A percentile compares a stretch with the other conserved stretches of the same genome.
Conservation (phyloP, 2,888 invertebrate species). For the Megamerina dolium region DNA sequence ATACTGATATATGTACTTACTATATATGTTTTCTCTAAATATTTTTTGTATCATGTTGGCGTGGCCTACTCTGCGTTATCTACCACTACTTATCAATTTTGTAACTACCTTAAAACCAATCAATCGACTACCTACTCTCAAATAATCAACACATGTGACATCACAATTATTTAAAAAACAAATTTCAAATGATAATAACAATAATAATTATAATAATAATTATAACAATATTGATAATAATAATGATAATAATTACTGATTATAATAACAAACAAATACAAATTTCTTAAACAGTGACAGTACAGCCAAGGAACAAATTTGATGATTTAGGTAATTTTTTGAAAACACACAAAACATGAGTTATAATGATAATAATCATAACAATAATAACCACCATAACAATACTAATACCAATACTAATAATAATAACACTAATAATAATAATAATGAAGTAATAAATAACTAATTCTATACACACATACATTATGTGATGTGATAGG, state of each 20-base stretch:
- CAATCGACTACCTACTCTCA: not conserved
- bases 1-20: slow-evolving; percentile 7
- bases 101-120: slow-evolving; percentile 15
- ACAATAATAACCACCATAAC: no score
- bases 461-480: no score
- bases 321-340: slow-evolving; percentile 62
- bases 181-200: no score
- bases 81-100: slow-evolving; percentile 19
- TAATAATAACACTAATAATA: no score
- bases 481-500: no score
- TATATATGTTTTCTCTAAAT: slow-evolving; percentile 20
- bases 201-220: not conserved
- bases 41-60: slow-evolving; percentile 25
- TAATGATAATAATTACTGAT: no score
- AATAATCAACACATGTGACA: not conserved
- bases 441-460: no score
- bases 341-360: slow-evolving; percentile 9
- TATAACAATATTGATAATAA: not conserved
- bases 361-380: slow-evolving; percentile 1
- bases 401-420: no score
- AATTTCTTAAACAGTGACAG: slow-evolving; percentile 55
- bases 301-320: slow-evolving; percentile 64
- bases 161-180: no score
- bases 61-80: slow-evolving; percentile 20
- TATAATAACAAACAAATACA: slow-evolving; percentile 26